These are phyloP conservation scores for Drosophila paulistorum DNA, from an alignment of 1,140 invertebrate genomes.

Conservation along the genomic window DNA sequence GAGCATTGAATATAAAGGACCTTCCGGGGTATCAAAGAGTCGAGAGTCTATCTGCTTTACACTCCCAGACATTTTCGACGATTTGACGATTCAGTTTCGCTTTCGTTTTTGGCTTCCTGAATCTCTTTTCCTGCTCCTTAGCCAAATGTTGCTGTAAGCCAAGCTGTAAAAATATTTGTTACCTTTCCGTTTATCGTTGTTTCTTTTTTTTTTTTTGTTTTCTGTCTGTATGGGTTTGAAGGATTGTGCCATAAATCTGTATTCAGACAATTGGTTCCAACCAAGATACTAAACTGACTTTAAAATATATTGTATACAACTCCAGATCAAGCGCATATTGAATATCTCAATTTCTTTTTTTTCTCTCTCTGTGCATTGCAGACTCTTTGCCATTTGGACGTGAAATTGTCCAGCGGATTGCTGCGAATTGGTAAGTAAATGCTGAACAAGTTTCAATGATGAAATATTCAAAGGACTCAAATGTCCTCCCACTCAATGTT, in stretches of 20 bases:
- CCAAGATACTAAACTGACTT: background rate
- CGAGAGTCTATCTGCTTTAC: background rate
- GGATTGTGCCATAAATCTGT: constrained; percentile 28
- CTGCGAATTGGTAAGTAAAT: constrained; percentile 38
- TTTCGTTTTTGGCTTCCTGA: constrained; percentile 3
- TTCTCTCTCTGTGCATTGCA: constrained; percentile 29
- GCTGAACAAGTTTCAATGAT: constrained; percentile 23
- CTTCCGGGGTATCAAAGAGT: background rate
- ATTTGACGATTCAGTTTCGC: constrained; percentile 14
- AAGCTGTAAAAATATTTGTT: constrained; percentile 36
- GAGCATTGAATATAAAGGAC: background rate
- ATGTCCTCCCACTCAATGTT: constrained; percentile 16
- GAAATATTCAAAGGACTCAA: constrained; percentile 30
- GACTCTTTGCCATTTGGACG: constrained; percentile 36
- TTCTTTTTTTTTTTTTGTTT: constrained; percentile 26
- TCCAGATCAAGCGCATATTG: background rate
- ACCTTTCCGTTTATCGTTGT: background rate
- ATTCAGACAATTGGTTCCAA: constrained; percentile 24
- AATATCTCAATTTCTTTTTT: constrained; percentile 13
- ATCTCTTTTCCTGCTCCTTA: background rate
- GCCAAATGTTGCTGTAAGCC: constrained; percentile 21
- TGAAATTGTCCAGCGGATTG: constrained; percentile 12
- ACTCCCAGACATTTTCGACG: background rate
- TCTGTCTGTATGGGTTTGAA: background rate
- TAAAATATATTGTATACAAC: background rate